Evolutionary conservation across 2,797 vertebrate genomes (phyloP).

Genomic region (Taenioides sp.): DNA sequence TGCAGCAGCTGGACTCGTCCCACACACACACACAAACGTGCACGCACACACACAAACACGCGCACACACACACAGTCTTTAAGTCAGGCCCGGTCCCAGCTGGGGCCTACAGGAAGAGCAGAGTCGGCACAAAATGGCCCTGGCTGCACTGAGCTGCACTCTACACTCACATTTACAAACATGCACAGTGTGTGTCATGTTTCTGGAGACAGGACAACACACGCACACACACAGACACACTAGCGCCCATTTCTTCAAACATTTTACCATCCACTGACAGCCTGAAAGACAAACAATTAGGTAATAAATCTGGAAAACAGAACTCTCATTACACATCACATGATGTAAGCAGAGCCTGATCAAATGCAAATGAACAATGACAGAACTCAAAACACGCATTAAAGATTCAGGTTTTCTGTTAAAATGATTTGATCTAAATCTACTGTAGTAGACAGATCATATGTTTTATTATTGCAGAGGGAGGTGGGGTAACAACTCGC

Average conservation of each 20-base stretch:
- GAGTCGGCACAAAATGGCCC: constrained; percentile 88
- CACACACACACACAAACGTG: constrained; percentile 86
- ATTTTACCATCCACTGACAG: constrained; percentile 35
- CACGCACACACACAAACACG: constrained; percentile 81
- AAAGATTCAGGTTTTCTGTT: constrained; percentile 5
- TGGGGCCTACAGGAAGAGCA: constrained; percentile 89
- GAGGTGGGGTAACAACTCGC: constrained; percentile 59
- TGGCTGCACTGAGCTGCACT: constrained; percentile 54
- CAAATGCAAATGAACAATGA: constrained; percentile 11
- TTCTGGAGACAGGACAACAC: constrained; percentile 71
- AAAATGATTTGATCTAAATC: constrained; percentile 25
- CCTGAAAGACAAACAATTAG: constrained; percentile 6
- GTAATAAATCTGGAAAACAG: constrained; percentile 10
- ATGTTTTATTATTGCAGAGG: constrained; percentile 42
- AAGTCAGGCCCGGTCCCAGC: constrained; percentile 93
- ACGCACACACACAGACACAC: constrained; percentile 28
- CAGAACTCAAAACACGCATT: neutral
- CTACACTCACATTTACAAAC: constrained; percentile 32
- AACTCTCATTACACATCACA: neutral
- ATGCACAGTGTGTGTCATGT: constrained; percentile 74
- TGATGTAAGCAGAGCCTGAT: constrained; percentile 22
- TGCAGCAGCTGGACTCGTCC: constrained; percentile 98
- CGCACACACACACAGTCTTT: constrained; percentile 65
- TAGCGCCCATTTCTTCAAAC: constrained; percentile 41
- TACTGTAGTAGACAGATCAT: constrained; percentile 36